phyloP scores from a whole-genome alignment of 2,113 vertebrate species.

The Calypte anna region DNA sequence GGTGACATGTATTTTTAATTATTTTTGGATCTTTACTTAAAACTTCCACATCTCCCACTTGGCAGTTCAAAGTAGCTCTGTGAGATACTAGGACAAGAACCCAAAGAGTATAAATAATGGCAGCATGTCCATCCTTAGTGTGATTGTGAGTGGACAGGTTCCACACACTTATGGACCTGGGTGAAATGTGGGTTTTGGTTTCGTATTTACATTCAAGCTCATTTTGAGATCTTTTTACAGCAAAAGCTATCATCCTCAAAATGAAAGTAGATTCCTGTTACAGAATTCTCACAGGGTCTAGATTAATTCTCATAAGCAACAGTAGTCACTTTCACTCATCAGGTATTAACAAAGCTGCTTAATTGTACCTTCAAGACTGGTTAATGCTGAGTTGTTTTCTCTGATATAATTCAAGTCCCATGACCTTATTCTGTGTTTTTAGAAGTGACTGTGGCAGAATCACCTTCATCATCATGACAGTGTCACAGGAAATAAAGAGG shows the following conservation, averaged over 20 bases:
- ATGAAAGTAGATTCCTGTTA: neutral
- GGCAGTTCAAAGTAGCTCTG: neutral
- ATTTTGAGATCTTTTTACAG: neutral
- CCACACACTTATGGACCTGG: too few relatives aligned
- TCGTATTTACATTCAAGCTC: neutral
- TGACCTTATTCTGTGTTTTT: accelerated
- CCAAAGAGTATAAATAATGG: neutral
- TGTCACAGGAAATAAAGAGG: neutral
- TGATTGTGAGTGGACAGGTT: neutral
- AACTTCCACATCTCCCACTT: neutral
- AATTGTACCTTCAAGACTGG: neutral
- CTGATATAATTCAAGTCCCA: neutral
- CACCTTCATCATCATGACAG: neutral
- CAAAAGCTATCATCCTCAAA: neutral
- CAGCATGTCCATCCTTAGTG: neutral
- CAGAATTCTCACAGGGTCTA: neutral
- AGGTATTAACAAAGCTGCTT: neutral
- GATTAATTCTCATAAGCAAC: neutral
- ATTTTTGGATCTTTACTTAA: neutral
- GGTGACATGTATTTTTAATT: neutral
- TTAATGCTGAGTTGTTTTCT: neutral
- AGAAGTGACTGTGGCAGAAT: neutral
- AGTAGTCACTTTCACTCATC: neutral
- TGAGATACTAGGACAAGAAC: neutral
- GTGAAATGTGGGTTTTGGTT: neutral